These are phyloP conservation scores for Musca domestica DNA, from an alignment of 1,140 invertebrate genomes.

Conservation along the genomic window DNA sequence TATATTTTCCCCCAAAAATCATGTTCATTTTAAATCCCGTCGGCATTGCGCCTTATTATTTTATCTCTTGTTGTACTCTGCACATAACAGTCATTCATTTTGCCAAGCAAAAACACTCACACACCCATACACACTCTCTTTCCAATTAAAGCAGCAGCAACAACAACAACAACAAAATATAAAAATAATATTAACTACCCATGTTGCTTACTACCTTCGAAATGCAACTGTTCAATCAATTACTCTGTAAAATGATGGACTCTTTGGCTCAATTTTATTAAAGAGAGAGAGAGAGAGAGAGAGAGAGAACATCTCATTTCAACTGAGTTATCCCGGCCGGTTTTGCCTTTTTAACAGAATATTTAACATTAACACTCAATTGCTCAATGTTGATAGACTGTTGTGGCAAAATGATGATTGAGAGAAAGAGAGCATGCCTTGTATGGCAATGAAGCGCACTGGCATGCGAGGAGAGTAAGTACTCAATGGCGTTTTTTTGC, in stretches of 20 bases:
- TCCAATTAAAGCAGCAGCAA: too few species aligned
- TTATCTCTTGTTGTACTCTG: not conserved
- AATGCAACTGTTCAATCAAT: conserved; percentile 2
- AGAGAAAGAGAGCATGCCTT: not conserved
- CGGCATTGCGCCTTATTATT: not conserved
- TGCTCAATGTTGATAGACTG: too few species aligned
- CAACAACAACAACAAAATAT: too few species aligned
- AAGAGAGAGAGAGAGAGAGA: not conserved
- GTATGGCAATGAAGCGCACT: conserved; percentile 13
- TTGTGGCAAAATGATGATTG: not conserved
- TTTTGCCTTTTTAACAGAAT: too few species aligned
- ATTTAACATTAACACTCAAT: too few species aligned
- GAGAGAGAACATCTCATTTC: not conserved
- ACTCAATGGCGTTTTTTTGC: conserved; percentile 12
- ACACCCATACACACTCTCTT: not conserved
- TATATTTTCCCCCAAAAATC: too few species aligned
- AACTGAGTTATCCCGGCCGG: too few species aligned
- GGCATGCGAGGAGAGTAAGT: not conserved
- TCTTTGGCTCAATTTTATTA: not conserved
- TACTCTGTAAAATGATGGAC: too few species aligned
- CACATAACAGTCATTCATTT: not conserved
- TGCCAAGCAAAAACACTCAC: not conserved
- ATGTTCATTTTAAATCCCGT: too few species aligned
- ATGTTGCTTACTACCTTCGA: not conserved
- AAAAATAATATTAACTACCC: too few species aligned